Base-by-base conservation (phyloP, 92 coral and sea anemone genomes). In the Galaxea fascicularis region DNA sequence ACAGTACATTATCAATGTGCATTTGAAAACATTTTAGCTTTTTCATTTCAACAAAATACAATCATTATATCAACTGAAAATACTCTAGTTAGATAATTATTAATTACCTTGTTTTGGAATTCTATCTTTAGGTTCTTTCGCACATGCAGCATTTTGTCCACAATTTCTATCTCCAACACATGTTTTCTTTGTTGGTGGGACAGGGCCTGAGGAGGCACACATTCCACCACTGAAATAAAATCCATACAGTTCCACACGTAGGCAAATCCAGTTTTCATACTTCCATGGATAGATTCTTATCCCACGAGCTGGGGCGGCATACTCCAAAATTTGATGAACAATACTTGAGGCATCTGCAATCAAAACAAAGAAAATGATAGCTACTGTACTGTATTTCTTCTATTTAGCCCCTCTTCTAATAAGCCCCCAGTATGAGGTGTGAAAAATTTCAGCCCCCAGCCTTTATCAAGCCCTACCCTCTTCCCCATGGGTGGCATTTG, bases 201-300 rank as follows among this genome's bases (percentile, higher is more conserved):
- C 87, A 22, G 67, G 92, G 26, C 95, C 94, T n/a, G 90, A 70
- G 22, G 87, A 72, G 4, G 96, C 92, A 62, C 99, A 96, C 85
- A 90, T 78, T 64, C 80, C 87, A 41, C 91, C 86, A 51, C 93
- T 70, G 75, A 96, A 66, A 54, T 96, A 96, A 17, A 91, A 65
- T 17, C 99, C 99, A 71, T 96, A 96, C 58, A 96, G 82, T 79
- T 96, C 99, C 4, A 78, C 52, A 13, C 99, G 91, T 76, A 96
- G 54, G 67, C 99, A 96, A 4, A 94, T 89, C 99, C 99, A 96
- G 86, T 93, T 87, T 56, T 74, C 60, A 84, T 85, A 92, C 1
- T 31, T 28, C 73, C 17, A 31, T 8, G 99, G 99, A 60, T 84
- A 91, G 21, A 96, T 84, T 46, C 92, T 82, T n/a, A 93, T 57